Base-by-base conservation (phyloP, 2,888 invertebrate genomes). In the Seira sanloemensis region DNA sequence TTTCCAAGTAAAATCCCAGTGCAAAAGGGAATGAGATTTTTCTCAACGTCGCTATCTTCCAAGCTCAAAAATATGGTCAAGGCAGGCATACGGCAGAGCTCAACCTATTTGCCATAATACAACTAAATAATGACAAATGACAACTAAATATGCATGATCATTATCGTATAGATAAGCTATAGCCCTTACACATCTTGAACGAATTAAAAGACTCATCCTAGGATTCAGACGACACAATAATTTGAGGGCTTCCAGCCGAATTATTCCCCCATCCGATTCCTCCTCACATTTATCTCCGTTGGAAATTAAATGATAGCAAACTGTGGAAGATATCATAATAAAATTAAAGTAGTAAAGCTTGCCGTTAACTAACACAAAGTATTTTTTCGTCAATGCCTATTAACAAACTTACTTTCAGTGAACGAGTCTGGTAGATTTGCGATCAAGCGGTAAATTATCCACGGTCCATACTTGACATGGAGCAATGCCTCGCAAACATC, bases 401-500 rank as follows among this genome's bases (percentile, higher is more conserved):
- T 72, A 54, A 83, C 68, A 26, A 26, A 7, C 83, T 82, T 90
- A 95, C 96, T 95, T 93, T 98, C 98, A 90, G 95, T 94, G 91
- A 98, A 96, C 89, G 95, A 95, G 90, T 98, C 98, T 0, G 98
- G 98, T 92, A 96, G 96, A 91, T 98, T 98, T 0, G 98, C 97
- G 0, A 98, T 96, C 87, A 98, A 93, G 92, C 97, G 95, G 90
- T 97, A 97, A 89, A 98, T 95, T 84, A 98, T 95, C 88, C 95
- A 94, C 12, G 97, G 94, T 0, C 98, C 98, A 92, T 97, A 96
- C 90, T 96, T 96, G 0, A 98, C 95, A 92, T 97, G 95, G 0
- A 98, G 92, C 21, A 98, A 91, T 0, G 97, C 96, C 92, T 98
- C 98, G 4, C 96, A 94, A 9, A 93, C 90, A 88, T 96, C 96